phyloP scores from a whole-genome alignment of 2,888 invertebrate species.

The Eristalinus aeneus region DNA sequence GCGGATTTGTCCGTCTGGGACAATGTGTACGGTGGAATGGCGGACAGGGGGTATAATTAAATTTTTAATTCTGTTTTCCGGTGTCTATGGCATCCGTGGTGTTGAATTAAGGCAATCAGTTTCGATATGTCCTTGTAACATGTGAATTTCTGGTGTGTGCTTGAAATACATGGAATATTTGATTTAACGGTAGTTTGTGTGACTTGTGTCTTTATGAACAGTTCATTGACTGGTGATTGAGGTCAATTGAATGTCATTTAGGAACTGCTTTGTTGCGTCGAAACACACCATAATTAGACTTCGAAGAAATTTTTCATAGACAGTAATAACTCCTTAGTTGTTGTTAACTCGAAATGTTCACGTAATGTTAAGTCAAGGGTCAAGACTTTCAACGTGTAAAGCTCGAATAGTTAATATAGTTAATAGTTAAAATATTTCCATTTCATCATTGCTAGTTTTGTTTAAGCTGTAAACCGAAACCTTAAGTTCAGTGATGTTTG shows the following conservation, averaged over 20 bases:
- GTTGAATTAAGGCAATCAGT: constrained; percentile 46
- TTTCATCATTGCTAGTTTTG: too few species aligned
- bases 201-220: not conserved
- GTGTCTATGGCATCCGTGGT: constrained; percentile 30
- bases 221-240: not conserved
- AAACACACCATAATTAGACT: too few species aligned
- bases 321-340: too few species aligned
- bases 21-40: constrained; percentile 1
- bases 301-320: too few species aligned
- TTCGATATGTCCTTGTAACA: constrained; percentile 50
- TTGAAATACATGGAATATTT: constrained; percentile 58
- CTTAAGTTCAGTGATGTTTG: too few species aligned
- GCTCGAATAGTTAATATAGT: too few species aligned
- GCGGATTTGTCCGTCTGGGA: constrained; percentile 53
- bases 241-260: not conserved
- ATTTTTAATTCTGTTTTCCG: constrained; percentile 55
- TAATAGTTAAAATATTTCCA: too few species aligned
- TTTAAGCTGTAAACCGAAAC: too few species aligned
- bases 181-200: constrained; percentile 19
- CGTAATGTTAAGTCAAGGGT: too few species aligned
- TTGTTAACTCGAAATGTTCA: too few species aligned
- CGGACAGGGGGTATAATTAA: constrained; percentile 67
- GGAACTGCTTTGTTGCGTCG: not conserved
- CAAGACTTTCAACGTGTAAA: too few species aligned
- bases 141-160: constrained; percentile 23